A percentile compares a stretch with the other conserved stretches of the same genome.
Evolutionary conservation across 2,113 vertebrate species (phyloP).

Genomic region (Merops nubicus): DNA sequence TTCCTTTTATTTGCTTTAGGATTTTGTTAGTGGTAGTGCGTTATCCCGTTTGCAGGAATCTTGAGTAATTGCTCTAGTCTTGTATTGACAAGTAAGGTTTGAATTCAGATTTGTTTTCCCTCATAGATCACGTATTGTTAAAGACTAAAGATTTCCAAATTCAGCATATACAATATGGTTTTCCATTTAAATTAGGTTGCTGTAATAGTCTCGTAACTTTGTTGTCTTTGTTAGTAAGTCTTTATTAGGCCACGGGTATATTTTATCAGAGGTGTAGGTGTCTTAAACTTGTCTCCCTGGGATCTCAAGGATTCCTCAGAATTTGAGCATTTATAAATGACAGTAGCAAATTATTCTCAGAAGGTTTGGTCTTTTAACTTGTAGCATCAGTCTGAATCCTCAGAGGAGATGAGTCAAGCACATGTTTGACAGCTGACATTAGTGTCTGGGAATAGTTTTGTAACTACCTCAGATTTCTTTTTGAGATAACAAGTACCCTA

Average conservation of each 20-base stretch:
- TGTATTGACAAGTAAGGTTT: neutral
- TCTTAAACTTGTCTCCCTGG: neutral
- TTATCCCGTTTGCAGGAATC: neutral
- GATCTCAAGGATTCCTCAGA: neutral
- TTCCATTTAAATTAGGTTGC: neutral
- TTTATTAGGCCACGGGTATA: neutral
- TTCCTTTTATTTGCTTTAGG: neutral
- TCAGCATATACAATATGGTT: neutral
- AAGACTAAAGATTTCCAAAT: neutral
- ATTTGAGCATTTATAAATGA: neutral
- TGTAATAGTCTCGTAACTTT: neutral
- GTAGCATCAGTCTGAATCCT: neutral
- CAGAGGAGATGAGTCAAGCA: neutral
- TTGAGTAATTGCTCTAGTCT: neutral
- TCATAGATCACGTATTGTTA: neutral
- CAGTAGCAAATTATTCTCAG: neutral
- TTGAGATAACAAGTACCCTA: neutral
- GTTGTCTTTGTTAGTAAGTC: neutral
- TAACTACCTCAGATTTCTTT: neutral
- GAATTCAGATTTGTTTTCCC: neutral
- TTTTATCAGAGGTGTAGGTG: neutral
- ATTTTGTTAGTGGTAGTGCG: neutral
- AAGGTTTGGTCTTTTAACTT: neutral
- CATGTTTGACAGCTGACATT: neutral
- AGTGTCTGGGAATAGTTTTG: neutral